Conservation (phyloP, 2,888 invertebrate genomes). For the Orthosia cruda region DNA sequence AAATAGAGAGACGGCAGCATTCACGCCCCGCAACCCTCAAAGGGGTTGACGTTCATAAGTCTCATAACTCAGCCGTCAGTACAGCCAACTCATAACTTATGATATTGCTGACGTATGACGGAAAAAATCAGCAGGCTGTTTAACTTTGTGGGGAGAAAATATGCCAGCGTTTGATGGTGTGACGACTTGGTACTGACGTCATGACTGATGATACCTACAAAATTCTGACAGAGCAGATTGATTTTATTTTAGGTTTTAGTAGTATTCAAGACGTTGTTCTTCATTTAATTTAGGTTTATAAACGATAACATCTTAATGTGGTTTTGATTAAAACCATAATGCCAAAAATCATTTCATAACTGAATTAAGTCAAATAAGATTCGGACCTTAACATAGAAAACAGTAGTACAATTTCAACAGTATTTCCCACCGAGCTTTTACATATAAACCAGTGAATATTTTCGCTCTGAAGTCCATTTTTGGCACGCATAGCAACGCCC, state of each 20-base stretch:
- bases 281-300: neutral
- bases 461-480: neutral
- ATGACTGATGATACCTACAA: slow-evolving; percentile 8
- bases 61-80: slow-evolving; percentile 62
- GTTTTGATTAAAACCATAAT: neutral
- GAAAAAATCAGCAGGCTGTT: slow-evolving; percentile 42
- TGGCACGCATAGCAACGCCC: neutral
- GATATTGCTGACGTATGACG: slow-evolving; percentile 48
- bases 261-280: neutral
- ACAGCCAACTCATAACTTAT: slow-evolving; percentile 42
- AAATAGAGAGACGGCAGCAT: slow-evolving; percentile 26
- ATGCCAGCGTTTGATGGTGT: slow-evolving; percentile 11
- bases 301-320: too few species aligned
- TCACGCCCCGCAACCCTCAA: slow-evolving; percentile 35
- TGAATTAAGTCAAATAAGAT: neutral
- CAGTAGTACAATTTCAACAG: neutral
- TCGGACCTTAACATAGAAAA: neutral
- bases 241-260: neutral
- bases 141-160: slow-evolving; percentile 15
- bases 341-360: neutral
- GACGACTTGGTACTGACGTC: neutral
- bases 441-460: slow-evolving; percentile 11
- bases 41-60: slow-evolving; percentile 46
- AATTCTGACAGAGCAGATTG: neutral
- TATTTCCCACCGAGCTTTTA: neutral